Evolutionary conservation across 2,797 vertebrate genomes (phyloP), one percentile per base, ranked within the genome.

Genomic region (Babyrousa celebensis): DNA sequence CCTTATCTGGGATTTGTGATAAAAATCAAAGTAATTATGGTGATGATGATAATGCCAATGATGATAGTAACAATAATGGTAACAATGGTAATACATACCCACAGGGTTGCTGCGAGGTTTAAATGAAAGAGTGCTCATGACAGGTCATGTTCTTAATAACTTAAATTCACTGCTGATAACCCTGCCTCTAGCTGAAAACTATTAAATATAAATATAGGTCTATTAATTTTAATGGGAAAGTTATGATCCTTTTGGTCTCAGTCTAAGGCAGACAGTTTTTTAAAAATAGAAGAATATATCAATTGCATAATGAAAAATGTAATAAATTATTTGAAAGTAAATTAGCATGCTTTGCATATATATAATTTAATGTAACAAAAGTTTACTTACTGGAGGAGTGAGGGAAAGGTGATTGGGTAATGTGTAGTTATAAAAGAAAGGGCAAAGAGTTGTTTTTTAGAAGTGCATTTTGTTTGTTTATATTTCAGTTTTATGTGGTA

Each of bases 171-270:
- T 91, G n/a, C 40, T 94, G 86, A 94, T 94, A 89, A 96, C 36
- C 48, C 58, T 95, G 65, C 58, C 5, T 92, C 25, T 88, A 83
- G 86, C 56, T 78, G 36, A 94, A 96, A 93, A 94, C 58, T 78
- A 90, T 94, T 96, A 90, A 85, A 75, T 94, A 56, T 62, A 88
- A 96, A 85, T 89, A 96, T 58, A 52, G 67, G 74, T 92, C 68
- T 96, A 70, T 85, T 94, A 93, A 92, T 96, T 95, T 95, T 87
- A 97, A 92, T 91, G 79, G 48, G 68, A 70, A 96, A 95, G 79
- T 95, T 85, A 91, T 87, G 40, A 91, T 95, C 40, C 18, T 96
- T 94, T 96, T 83, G 36, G 95, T 96, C 29, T 12, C n/a, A 85
- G 72, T 83, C 14, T 74, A 93, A 95, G 36, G 43, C 68, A 89